Base-by-base conservation (phyloP, 2,113 vertebrate species). In the Pluvialis apricaria region DNA sequence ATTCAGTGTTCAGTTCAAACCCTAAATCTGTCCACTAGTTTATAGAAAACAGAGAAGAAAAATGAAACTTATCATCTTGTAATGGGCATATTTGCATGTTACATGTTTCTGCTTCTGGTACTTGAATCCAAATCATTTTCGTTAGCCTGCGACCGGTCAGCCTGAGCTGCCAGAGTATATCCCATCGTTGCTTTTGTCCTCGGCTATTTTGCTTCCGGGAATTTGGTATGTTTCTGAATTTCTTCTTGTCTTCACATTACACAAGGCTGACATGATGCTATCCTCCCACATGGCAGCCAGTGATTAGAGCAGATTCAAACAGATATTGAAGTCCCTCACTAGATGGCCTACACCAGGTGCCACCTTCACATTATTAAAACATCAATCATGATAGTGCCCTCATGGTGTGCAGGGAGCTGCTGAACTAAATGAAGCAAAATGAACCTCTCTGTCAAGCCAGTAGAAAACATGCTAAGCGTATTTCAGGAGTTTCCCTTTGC, bases 281-380 rank as follows among this genome's bases (percentile, higher is more conserved):
- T 44, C 38, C 20, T 82, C 26, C 25, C 32, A 32, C 51, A 12
- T 38, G 45, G 66, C 31, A 78, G 61, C 11, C 3, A 1, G 24
- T 40, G 62, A 62, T 62, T 69, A 88, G 25, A 73, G 40, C 28
- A 77, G 51, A 92, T 62, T 49, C 70, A 92, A 71, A 45, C 19
- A 87, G 51, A 65, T 85, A 52, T 19, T 36, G 61, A 36, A 54
- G 61, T 76, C 31, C 62, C 71, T 44, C 36, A 32, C 11, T 72
- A 68, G 42, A 90, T 24, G 17, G 31, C 25, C 34, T 73, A 38
- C 19, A 12, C 11, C 20, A 80, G 25, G 28, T 86, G 62, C 58
- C 66, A 93, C 90, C 58, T 88, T 94, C 47, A 21, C 17, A 8
- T 92, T 90, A 94, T 77, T 80, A 76, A 95, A 95, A 57, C 49